Evolutionary conservation across 2,113 vertebrate species (phyloP), one percentile per base, ranked within the genome.

Genomic region (Microcebus lehilahytsara): DNA sequence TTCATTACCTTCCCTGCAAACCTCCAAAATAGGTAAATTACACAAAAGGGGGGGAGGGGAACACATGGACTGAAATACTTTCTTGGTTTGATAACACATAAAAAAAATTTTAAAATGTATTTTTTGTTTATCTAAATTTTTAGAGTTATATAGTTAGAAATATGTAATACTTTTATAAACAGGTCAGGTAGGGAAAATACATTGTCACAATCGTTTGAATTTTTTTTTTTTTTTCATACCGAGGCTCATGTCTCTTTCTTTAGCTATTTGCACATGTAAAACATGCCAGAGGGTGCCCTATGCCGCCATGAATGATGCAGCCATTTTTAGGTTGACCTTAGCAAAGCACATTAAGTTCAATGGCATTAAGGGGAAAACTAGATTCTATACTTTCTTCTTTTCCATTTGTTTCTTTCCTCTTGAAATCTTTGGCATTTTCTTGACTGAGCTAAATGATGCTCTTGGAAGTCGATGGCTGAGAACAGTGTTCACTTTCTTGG

Each of bases 301-400:
- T 99, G 40, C 98, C 98, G 27, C 99, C 99, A 22, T 99, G 99
- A 2, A 99, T 98, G 71, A 99, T 99, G 97, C 98, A 99, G 97
- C 99, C 99, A 66, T 99, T 99, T 97, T 99, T 99, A 16, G 99
- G 99, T 53, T 98, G 98, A 46, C 98, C 99, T 97, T 99, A 99
- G 91, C 99, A 99, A 95, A 99, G 99, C 94, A 99, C 98, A 58
- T 99, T 99, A 0, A 99, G 99, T 92, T 99, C 99, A 83, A 99
- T 97, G 72, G 98, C 99, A 56, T 98, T 98, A 42, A 99, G 84
- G 0, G 99, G 98, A 49, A 99, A 98, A 7, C 96, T 98, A 42
- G 96, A 98, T 95, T 99, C 99, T 99, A 95, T n/a, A 4, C 97
- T 99, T 95, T 98, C 96, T 62, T 98, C 98, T 95, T 97, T 98